These are phyloP conservation scores for Antheraea assamensis DNA, from an alignment of 2,888 invertebrate genomes.

Conservation along the genomic window DNA sequence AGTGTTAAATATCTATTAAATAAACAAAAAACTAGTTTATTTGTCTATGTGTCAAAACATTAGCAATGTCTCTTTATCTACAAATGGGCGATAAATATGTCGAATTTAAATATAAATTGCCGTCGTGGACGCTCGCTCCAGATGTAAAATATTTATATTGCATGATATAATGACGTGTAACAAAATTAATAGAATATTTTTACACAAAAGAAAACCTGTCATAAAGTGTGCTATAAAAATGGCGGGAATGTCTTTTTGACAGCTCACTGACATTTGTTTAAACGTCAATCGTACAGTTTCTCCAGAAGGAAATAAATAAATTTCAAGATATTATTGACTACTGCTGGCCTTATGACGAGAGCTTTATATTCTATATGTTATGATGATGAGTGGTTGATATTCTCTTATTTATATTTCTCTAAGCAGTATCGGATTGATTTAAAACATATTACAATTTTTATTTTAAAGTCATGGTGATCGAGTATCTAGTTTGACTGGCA, in stretches of 20 bases:
- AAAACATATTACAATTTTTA: too few species aligned
- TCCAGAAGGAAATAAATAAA: too few species aligned
- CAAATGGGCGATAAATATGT: slow-evolving; percentile 2
- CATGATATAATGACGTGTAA: background rate
- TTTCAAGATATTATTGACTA: too few species aligned
- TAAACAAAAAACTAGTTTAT: background rate
- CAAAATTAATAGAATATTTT: background rate
- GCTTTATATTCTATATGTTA: too few species aligned
- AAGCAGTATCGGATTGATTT: too few species aligned
- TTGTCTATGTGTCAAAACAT: background rate
- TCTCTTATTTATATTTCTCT: too few species aligned
- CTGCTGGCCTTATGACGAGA: too few species aligned
- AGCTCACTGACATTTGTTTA: background rate
- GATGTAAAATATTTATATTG: background rate
- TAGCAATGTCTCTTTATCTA: background rate
- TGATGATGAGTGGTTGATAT: too few species aligned
- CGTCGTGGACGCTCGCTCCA: background rate
- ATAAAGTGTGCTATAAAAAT: background rate
- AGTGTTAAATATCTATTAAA: too few species aligned
- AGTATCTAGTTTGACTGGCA: too few species aligned
- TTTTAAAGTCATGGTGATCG: too few species aligned
- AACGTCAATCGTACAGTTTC: background rate
- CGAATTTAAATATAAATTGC: background rate
- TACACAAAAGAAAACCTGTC: background rate
- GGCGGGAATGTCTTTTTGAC: background rate